Conservation (phyloP, 2,888 invertebrate species). For the Dexiosoma caninum region DNA sequence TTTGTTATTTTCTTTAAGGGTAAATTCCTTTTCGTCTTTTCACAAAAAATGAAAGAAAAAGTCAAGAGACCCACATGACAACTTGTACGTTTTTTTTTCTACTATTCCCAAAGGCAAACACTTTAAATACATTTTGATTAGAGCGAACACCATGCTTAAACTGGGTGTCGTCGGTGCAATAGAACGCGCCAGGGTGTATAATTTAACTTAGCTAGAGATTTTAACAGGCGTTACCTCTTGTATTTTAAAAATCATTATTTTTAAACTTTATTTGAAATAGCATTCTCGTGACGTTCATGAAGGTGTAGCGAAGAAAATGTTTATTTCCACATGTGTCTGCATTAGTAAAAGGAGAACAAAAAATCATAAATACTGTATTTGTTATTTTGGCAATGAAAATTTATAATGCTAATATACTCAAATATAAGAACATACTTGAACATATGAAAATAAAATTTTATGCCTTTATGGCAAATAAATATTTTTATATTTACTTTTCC, state of each 20-base stretch:
- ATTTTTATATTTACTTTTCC: slow-evolving; percentile 18
- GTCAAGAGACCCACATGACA: neutral
- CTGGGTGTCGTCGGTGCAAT: neutral
- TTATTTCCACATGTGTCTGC: neutral
- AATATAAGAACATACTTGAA: neutral
- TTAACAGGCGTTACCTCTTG: slow-evolving; percentile 22
- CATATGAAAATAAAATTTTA: slow-evolving; percentile 43
- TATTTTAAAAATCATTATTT: slow-evolving; percentile 43
- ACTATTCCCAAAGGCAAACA: slow-evolving; percentile 3
- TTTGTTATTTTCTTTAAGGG: neutral
- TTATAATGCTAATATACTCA: slow-evolving; percentile 8
- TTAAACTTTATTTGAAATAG: neutral
- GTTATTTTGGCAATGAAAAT: slow-evolving; percentile 46
- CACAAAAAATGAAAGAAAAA: neutral
- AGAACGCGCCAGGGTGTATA: neutral
- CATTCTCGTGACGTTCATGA: neutral
- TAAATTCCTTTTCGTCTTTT: slow-evolving; percentile 15
- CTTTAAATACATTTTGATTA: slow-evolving; percentile 29
- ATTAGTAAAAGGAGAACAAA: neutral
- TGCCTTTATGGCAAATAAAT: slow-evolving; percentile 42
- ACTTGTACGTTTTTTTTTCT: neutral
- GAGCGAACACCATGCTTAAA: neutral
- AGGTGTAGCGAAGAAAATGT: neutral
- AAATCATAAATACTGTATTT: slow-evolving; percentile 34
- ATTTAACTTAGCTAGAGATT: neutral